Conservation (phyloP, 2,888 invertebrate genomes). For the Trimorus sp. region DNA sequence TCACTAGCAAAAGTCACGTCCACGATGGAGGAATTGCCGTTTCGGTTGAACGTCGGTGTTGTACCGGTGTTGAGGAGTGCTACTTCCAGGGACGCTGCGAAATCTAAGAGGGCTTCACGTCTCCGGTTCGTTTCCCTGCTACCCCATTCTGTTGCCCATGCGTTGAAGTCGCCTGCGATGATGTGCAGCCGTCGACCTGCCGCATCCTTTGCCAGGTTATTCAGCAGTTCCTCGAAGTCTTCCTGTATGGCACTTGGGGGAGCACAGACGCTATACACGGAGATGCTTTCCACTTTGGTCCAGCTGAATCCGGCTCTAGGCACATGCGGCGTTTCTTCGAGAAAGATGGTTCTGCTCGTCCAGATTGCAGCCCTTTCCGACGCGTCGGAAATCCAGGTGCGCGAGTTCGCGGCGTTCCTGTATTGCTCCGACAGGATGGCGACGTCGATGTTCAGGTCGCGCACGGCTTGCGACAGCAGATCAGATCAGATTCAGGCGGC, state of each 20-base stretch:
- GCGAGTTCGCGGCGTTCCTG: too few species aligned
- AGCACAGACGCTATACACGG: background rate
- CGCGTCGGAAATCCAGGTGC: too few species aligned
- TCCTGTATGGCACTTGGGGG: background rate
- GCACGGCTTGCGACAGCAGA: too few species aligned
- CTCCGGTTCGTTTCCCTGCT: background rate
- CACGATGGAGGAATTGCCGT: background rate
- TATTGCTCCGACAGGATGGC: too few species aligned
- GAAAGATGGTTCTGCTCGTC: too few species aligned
- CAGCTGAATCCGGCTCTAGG: too few species aligned
- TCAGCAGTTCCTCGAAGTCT: background rate
- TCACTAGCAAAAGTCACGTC: conserved; percentile 2
- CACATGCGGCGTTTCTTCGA: too few species aligned
- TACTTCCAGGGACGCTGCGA: background rate
- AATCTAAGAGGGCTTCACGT: background rate
- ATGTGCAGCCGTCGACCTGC: background rate
- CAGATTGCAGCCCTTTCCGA: too few species aligned
- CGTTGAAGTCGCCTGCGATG: background rate
- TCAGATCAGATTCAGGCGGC: too few species aligned
- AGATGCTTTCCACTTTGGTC: too few species aligned
- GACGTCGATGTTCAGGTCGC: too few species aligned
- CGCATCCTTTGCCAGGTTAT: background rate
- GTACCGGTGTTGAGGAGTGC: background rate
- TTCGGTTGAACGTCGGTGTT: background rate
- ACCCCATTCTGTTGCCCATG: background rate